These are phyloP conservation scores for Drosophila subquinaria DNA, from an alignment of 2,888 invertebrate species.

Conservation along the genomic window DNA sequence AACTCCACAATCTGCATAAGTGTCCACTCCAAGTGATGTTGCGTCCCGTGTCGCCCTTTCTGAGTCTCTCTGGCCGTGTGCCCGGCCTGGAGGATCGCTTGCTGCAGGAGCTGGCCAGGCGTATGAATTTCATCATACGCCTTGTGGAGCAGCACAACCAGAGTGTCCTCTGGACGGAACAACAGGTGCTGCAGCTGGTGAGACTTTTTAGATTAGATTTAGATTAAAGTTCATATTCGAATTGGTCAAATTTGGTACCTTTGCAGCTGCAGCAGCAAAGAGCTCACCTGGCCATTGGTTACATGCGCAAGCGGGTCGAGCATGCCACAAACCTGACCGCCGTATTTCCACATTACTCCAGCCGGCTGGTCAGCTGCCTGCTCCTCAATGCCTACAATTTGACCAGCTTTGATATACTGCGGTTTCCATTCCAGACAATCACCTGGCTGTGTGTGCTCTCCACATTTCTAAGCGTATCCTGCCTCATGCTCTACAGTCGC, in stretches of 20 bases:
- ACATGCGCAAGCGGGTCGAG: constrained; percentile 52
- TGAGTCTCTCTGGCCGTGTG: constrained; percentile 26
- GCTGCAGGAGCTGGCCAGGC: constrained; percentile 48
- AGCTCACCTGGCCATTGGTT: constrained; percentile 69
- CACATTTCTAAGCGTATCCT: constrained; percentile 37
- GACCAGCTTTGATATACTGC: constrained; percentile 57
- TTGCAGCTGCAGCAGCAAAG: constrained; percentile 43
- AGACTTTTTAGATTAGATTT: not conserved
- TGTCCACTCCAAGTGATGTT: constrained; percentile 59
- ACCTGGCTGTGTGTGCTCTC: constrained; percentile 58
- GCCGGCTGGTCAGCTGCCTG: constrained; percentile 58
- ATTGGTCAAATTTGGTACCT: not conserved
- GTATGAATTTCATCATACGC: constrained; percentile 67
- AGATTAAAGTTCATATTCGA: not conserved
- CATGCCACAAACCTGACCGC: constrained; percentile 51
- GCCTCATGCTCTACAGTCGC: constrained; percentile 27
- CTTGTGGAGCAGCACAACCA: constrained; percentile 30
- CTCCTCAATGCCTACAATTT: constrained; percentile 53
- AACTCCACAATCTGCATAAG: constrained; percentile 61
- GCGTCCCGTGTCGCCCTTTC: constrained; percentile 46
- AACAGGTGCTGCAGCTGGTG: constrained; percentile 40
- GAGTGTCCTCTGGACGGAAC: constrained; percentile 35
- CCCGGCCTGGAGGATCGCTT: constrained; percentile 64
- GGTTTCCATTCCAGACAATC: constrained; percentile 61
- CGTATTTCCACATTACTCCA: constrained; percentile 64